These are phyloP conservation scores for Gymnoscelis rufifasciata DNA, from an alignment of 2,888 invertebrate genomes.

Conservation along the genomic window DNA sequence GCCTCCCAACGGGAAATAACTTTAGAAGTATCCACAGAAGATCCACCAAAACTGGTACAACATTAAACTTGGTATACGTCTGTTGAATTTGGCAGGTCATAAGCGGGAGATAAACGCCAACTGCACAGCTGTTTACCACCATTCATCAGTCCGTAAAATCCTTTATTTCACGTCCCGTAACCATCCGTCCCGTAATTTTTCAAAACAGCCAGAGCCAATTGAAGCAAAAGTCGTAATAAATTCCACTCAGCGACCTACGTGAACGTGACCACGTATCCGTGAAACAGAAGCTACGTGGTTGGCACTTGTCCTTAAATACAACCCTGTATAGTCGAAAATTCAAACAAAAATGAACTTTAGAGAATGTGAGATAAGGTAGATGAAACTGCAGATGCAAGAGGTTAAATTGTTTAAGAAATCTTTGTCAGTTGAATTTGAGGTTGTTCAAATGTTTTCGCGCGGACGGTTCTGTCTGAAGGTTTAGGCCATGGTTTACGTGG, in stretches of 20 bases:
- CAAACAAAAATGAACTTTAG: constrained; percentile 7
- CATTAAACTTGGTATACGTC: too few species aligned
- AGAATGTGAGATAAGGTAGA: too few species aligned
- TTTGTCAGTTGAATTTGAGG: constrained; percentile 24
- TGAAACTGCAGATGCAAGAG: too few species aligned
- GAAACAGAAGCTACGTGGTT: constrained; percentile 50
- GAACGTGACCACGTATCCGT: constrained; percentile 59
- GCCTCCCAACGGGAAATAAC: too few species aligned
- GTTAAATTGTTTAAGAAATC: constrained; percentile 24
- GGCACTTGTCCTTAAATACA: constrained; percentile 37
- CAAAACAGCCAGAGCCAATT: constrained; percentile 28
- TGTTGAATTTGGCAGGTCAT: too few species aligned
- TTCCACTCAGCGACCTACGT: constrained; percentile 46
- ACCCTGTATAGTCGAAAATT: constrained; percentile 4
- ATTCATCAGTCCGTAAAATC: neutral
- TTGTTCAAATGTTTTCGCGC: constrained; percentile 7
- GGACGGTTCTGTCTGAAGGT: neutral
- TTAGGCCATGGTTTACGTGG: neutral
- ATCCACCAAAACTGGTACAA: too few species aligned
- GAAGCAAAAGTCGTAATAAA: constrained; percentile 46
- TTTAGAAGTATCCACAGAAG: too few species aligned
- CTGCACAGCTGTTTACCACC: neutral
- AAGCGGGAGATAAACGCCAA: too few species aligned
- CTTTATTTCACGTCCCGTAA: neutral
- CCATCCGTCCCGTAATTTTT: constrained; percentile 20